Evolutionary conservation across 2,797 vertebrate species (phyloP), one percentile per base, ranked within the genome.

Genomic region (Myripristis murdjan): DNA sequence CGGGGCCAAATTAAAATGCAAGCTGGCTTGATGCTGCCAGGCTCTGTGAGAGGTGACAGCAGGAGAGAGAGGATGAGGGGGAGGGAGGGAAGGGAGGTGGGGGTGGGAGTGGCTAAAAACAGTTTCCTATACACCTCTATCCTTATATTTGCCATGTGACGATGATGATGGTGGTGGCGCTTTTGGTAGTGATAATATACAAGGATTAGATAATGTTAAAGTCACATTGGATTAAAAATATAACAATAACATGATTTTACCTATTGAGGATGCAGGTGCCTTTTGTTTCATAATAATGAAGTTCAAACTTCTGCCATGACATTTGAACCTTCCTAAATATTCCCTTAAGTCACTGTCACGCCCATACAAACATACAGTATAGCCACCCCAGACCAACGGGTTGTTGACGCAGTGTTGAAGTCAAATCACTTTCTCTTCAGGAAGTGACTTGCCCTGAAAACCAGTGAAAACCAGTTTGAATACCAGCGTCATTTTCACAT

Each of bases 1-100:
- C 95, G 93, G 96, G 95, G 95, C 95, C 95, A 96, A 97, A 98
- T 98, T 97, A 97, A 97, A 98, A 97, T 97, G 96, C 96, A 97
- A 97, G 95, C 95, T 95, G 93, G 94, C 95, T 96, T 89, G 88
- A 95, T 94, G 90, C 92, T 95, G 94, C 94, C 95, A 95, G 93
- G 89, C 93, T 89, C 93, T 90, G 92, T 89, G 94, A 95, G 95
- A 95, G 95, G 95, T 96, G 96, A 96, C 94, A 95, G 92, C 92
- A 91, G 91, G 82, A 77, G 77, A 60, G 77, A 73, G 84, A 60
- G 67, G 65, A 64, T 55, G 28, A 65, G 73, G 70, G 65, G 61
- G 61, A 70, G 66, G 28, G 60, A 16, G 64, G 62, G 59, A 44
- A 56, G 67, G 53, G 54, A 67, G 56, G 51, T 43, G 22, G 28